These are phyloP conservation scores for Philereme transversata DNA, from an alignment of 2,888 invertebrate genomes.

Conservation along the genomic window DNA sequence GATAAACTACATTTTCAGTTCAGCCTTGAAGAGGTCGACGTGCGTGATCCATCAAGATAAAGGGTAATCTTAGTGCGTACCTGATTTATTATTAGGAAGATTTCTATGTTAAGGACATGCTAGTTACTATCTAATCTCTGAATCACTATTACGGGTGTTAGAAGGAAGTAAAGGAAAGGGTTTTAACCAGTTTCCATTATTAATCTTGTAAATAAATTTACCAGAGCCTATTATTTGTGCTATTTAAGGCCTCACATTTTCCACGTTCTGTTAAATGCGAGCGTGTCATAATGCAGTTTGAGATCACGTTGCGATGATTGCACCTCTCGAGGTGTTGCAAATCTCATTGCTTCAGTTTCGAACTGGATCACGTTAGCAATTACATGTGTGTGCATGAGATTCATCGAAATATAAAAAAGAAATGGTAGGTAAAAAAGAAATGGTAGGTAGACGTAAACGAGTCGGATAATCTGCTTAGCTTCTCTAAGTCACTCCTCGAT, in stretches of 20 bases:
- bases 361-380: conserved; percentile 11
- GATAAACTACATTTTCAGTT: background rate
- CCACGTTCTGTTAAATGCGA: conserved; percentile 21
- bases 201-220: background rate
- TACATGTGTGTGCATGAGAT: too few relatives aligned
- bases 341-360: conserved; percentile 9
- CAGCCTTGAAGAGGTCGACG: conserved; percentile 8
- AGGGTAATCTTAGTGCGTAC: conserved; percentile 5
- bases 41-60: conserved; percentile 1
- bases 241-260: conserved; percentile 12
- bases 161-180: too few relatives aligned
- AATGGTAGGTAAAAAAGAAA: too few relatives aligned
- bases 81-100: background rate
- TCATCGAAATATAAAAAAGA: too few relatives aligned
- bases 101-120: conserved; percentile 1
- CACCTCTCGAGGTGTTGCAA: conserved; percentile 5
- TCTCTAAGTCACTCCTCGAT: too few relatives aligned
- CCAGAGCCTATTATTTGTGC: background rate
- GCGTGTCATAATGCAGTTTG: conserved; percentile 21
- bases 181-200: too few relatives aligned
- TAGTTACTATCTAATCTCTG: background rate
- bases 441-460: too few relatives aligned
- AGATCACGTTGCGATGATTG: conserved; percentile 29
- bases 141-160: background rate
- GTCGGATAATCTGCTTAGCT: too few relatives aligned